phyloP scores from a whole-genome alignment of 2,797 vertebrate species.

The Sebastes diploproa region DNA sequence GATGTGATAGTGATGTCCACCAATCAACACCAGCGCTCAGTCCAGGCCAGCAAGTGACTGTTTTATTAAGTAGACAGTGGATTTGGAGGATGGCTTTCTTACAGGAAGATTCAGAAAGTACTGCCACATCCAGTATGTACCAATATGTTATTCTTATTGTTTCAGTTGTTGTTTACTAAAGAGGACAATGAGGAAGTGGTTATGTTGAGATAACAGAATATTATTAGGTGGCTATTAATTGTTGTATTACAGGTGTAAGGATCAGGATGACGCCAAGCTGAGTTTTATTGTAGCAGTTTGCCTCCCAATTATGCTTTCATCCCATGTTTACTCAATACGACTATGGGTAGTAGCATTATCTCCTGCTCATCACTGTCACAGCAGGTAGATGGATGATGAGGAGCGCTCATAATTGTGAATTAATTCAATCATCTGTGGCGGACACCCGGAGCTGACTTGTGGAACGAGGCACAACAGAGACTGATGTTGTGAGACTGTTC shows the following conservation, averaged over 20 bases:
- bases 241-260: conserved; percentile 10
- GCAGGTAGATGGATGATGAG: conserved; percentile 76
- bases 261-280: conserved; percentile 13
- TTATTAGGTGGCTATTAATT: conserved; percentile 4
- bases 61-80: background rate
- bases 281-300: conserved; percentile 30
- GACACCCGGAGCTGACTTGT: conserved; percentile 51
- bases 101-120: background rate
- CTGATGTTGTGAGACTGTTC: conserved; percentile 33
- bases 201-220: background rate
- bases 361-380: conserved; percentile 73
- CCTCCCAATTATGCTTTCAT: conserved; percentile 49
- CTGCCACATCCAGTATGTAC: background rate
- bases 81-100: background rate
- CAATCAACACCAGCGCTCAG: background rate
- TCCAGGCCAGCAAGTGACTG: background rate
- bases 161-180: background rate
- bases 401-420: conserved; percentile 72
- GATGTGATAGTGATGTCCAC: background rate
- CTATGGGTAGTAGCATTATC: conserved; percentile 50
- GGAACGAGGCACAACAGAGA: conserved; percentile 35
- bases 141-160: background rate
- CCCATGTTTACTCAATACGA: conserved; percentile 62
- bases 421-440: conserved; percentile 74
- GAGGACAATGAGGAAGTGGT: background rate